Evolutionary conservation across 2,888 invertebrate species (phyloP), one percentile per base, ranked within the genome.

Genomic region (Saturnia japonica): DNA sequence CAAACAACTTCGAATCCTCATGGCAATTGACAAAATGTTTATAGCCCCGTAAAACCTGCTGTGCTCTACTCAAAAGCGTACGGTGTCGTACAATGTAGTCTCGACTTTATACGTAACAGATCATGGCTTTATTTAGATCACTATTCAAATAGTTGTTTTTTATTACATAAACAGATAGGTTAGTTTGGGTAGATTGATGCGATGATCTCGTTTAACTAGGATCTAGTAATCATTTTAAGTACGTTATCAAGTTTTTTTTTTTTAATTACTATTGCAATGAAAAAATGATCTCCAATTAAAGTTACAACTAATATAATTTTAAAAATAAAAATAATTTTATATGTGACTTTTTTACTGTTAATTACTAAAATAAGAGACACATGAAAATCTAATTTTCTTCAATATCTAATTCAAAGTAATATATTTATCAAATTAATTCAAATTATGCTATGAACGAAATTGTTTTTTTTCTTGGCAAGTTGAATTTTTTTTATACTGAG

Each of bases 11-110:
- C 9, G 14, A 25, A 25, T 25, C 57, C 57, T 57, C 25, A 25
- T 57, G 57, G 25, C 57, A 25, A 57, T 25, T 57, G 57, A 57
- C 57, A 57, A 57, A n/a, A 57, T 57, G 57, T 57, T 57, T 57
- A 57, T 57, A 14, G 57, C 25, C 11, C 57, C 57, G 57, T 57
- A 57, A 57, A 57, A 57, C 25, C 25, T 25, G 25, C 22, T 54
- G 25, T 57, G 14, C 25, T 12, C 25, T 57, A 57, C 57, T 57
- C 11, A 19, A 25, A 25, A 57, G 25, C 25, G 12, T 57, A 57
- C 25, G 25, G 14, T 4, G 0, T 25, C 12, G 11, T 28, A 14
- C 11, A 25, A 2, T 57, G 25, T 25, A 25, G 28, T 1, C 4
- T 25, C 57, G 25, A 57, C 57, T 57, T 57, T 57, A 57, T 57